Evolutionary conservation across 2,113 vertebrate species (phyloP).

Genomic region (Dunckerocampus dactyliophorus): DNA sequence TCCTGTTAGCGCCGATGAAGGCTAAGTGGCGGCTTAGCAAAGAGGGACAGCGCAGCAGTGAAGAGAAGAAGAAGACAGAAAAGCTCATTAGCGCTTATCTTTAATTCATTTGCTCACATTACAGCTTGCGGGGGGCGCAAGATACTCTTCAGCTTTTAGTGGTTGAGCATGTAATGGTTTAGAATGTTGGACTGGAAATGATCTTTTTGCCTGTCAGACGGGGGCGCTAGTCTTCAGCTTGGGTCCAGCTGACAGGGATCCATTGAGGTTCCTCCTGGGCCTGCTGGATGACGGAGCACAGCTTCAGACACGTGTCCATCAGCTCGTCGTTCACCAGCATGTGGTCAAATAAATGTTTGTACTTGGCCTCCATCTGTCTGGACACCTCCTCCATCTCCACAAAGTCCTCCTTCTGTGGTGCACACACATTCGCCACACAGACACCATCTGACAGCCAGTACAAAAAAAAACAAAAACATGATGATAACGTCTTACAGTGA

Average conservation of each 20-base stretch:
- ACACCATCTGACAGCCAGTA: too few relatives aligned
- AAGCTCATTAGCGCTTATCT: background rate
- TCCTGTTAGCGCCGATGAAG: background rate
- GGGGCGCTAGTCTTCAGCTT: constrained; percentile 30
- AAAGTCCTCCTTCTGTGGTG: constrained; percentile 83
- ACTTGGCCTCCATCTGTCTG: constrained; percentile 80
- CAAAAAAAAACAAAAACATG: too few relatives aligned
- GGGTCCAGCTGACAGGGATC: constrained; percentile 81
- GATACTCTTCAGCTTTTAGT: too few relatives aligned
- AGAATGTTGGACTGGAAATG: too few relatives aligned
- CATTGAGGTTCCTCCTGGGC: constrained; percentile 85
- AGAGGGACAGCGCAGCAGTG: background rate
- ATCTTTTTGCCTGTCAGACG: too few relatives aligned
- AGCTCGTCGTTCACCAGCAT: constrained; percentile 82
- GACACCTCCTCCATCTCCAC: constrained; percentile 81
- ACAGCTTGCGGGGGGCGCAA: too few relatives aligned
- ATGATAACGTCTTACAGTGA: constrained; percentile 71
- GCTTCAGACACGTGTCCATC: constrained; percentile 74
- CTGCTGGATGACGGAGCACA: constrained; percentile 74
- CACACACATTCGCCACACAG: background rate
- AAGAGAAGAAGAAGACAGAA: background rate
- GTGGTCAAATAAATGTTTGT: constrained; percentile 84
- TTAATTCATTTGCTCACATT: constrained; percentile 2
- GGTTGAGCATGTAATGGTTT: too few relatives aligned
- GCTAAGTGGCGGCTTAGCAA: background rate